Base-by-base conservation (phyloP, 2,888 invertebrate species). In the Congeria kusceri region DNA sequence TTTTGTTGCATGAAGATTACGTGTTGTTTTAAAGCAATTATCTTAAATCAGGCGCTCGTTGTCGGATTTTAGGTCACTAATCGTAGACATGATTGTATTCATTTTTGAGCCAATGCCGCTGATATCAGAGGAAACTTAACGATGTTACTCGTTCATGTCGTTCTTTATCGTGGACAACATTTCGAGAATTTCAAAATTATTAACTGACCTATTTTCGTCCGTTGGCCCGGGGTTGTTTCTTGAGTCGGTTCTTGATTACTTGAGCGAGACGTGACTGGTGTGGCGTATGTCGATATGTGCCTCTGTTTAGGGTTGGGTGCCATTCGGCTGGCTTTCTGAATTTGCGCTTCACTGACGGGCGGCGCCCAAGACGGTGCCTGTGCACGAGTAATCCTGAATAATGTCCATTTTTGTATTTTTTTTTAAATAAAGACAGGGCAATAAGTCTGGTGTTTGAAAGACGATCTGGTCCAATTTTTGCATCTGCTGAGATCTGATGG, bases 31-130 rank as follows among this genome's bases (percentile, higher is more conserved):
- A 56, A 9, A 20, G 13, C 20, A 7, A 29, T 65, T 65, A n/a
- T 28, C 27, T 13, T 56, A 5, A 20, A 53, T 65, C 1, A 65
- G 56, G 9, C 28, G 11, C 11, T 65, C 53, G 28, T 64, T 49
- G 29, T 64, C 64, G 15, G 64, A 28, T 28, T 64, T 27, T 20
- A 64, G 28, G 49, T 64, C 64, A 23, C 25, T 20, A 9, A 53
- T 25, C 20, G 53, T 53, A 2, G 53, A 23, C 20, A 53, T 20
- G 25, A 64, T 20, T 29, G 27, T 28, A 49, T 64, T 49, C 29
- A 64, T 64, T 64, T 64, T 64, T 18, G 28, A 29, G 20, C 49
- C 47, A 27, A 64, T 64, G 2, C 4, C 29, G 15, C 18, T 49
- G 11, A 64, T 28, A 3, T 64, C 64, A 53, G 23, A n/a, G 3